These are phyloP conservation scores for Zelostemma sp. DNA, from an alignment of 1,140 invertebrate species.

Conservation along the genomic window DNA sequence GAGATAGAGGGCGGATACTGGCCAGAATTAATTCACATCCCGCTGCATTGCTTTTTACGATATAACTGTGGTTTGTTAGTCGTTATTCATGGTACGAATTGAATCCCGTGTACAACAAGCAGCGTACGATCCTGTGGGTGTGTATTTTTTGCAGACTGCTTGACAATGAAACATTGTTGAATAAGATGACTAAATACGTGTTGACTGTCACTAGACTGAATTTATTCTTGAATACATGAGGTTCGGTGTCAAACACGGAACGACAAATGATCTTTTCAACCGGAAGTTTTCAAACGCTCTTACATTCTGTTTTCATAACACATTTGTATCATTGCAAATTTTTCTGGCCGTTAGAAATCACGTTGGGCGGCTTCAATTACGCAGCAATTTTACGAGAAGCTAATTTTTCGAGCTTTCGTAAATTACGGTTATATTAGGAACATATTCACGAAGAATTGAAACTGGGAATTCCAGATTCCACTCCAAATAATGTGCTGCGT, in stretches of 20 bases:
- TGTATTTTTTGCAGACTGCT: slow-evolving; percentile 42
- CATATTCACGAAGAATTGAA: slow-evolving; percentile 20
- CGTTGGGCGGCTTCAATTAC: background rate
- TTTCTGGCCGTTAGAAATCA: background rate
- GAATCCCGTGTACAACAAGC: slow-evolving; percentile 54
- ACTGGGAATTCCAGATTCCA: slow-evolving; percentile 23
- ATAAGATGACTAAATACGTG: slow-evolving; percentile 50
- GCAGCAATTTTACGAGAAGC: slow-evolving; percentile 9
- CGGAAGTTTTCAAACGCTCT: background rate
- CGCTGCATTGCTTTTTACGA: slow-evolving; percentile 69
- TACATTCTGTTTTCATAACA: too few species aligned
- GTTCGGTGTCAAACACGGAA: slow-evolving; percentile 30
- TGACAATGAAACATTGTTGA: slow-evolving; percentile 56
- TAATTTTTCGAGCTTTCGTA: background rate
- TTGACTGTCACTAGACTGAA: slow-evolving; percentile 42
- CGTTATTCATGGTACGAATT: slow-evolving; percentile 69
- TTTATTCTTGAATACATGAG: slow-evolving; percentile 43
- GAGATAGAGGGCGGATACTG: slow-evolving; percentile 54
- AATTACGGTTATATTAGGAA: background rate
- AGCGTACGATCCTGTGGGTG: slow-evolving; percentile 36
- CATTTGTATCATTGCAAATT: background rate
- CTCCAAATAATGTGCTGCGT: slow-evolving; percentile 3
- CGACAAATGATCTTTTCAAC: slow-evolving; percentile 30
- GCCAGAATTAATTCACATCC: slow-evolving; percentile 69
- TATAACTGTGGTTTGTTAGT: slow-evolving; percentile 71